These are phyloP conservation scores for Onthophagus sagittarius DNA, from an alignment of 2,888 invertebrate genomes.

Conservation along the genomic window DNA sequence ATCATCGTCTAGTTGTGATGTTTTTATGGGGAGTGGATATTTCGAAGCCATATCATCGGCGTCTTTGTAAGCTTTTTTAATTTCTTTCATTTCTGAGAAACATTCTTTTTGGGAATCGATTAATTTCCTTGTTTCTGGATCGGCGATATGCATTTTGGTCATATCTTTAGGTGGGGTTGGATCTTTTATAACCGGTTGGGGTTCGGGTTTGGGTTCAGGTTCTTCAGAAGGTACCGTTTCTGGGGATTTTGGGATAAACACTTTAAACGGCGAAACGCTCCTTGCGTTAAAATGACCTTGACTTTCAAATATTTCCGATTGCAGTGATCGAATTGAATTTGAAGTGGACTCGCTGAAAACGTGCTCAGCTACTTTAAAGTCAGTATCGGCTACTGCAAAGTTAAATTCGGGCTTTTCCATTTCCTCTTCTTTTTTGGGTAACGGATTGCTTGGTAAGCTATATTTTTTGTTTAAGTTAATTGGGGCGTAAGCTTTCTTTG, in stretches of 20 bases:
- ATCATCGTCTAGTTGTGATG: slow-evolving; percentile 27
- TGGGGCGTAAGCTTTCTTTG: slow-evolving; percentile 30
- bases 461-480: slow-evolving; percentile 38
- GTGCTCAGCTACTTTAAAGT: slow-evolving; percentile 36
- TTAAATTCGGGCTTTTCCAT: slow-evolving; percentile 39
- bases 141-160: slow-evolving; percentile 34
- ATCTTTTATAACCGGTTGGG: slow-evolving; percentile 21
- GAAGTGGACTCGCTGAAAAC: slow-evolving; percentile 31
- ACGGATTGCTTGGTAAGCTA: slow-evolving; percentile 24
- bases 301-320: slow-evolving; percentile 45
- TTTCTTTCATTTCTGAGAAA: slow-evolving; percentile 37
- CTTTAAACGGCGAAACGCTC: slow-evolving; percentile 39
- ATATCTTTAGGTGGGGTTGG: slow-evolving; percentile 26
- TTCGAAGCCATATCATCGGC: slow-evolving; percentile 27
- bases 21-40: slow-evolving; percentile 16
- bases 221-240: neutral
- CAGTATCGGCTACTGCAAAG: slow-evolving; percentile 36
- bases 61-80: slow-evolving; percentile 37
- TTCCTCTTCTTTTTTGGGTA: neutral
- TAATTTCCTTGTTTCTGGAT: slow-evolving; percentile 36
- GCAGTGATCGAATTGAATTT: slow-evolving; percentile 36
- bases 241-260: slow-evolving; percentile 38
- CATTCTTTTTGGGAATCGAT: slow-evolving; percentile 40
- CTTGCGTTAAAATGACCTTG: slow-evolving; percentile 46
- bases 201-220: slow-evolving; percentile 5